Percentiles rank a stretch among this genome's conserved stretches.
phyloP scores from a whole-genome alignment of 2,113 vertebrate genomes.

The Promerops cafer region DNA sequence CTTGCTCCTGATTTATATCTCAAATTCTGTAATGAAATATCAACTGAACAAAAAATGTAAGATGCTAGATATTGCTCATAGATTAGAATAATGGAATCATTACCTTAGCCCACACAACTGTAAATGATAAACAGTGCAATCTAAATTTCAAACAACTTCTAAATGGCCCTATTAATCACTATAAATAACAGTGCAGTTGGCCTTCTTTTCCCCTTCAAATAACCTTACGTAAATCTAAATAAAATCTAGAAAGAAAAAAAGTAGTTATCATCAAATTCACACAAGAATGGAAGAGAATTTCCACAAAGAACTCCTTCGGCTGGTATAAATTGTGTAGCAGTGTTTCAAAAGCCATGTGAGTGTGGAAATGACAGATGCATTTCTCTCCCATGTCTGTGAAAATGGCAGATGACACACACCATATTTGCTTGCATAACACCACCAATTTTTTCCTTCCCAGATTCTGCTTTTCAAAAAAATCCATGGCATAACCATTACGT shows the following conservation, averaged over 20 bases:
- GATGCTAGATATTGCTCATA: conserved; percentile 59
- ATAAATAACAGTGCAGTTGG: conserved; percentile 64
- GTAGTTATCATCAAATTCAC: conserved; percentile 8
- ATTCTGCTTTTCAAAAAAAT: conserved; percentile 11
- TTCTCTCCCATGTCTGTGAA: conserved; percentile 27
- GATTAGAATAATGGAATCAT: conserved; percentile 79
- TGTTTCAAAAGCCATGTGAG: background rate
- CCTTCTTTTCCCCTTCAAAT: conserved; percentile 64
- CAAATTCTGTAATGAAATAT: conserved; percentile 65
- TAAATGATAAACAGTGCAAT: conserved; percentile 80
- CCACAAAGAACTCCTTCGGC: background rate
- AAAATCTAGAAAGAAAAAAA: conserved; percentile 49
- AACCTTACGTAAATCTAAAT: conserved; percentile 58
- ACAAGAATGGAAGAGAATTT: conserved; percentile 4
- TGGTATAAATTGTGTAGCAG: background rate
- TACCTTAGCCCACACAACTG: conserved; percentile 72
- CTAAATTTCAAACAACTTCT: conserved; percentile 71
- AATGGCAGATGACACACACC: conserved; percentile 43
- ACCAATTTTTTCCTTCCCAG: background rate
- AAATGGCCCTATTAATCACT: conserved; percentile 78
- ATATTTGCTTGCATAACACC: conserved; percentile 59
- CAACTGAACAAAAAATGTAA: conserved; percentile 62
- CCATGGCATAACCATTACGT: background rate
- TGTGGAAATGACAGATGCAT: background rate
- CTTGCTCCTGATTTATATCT: conserved; percentile 64